Evolutionary conservation across 1,140 invertebrate genomes (phyloP).

Genomic region (Andricus grossulariae): DNA sequence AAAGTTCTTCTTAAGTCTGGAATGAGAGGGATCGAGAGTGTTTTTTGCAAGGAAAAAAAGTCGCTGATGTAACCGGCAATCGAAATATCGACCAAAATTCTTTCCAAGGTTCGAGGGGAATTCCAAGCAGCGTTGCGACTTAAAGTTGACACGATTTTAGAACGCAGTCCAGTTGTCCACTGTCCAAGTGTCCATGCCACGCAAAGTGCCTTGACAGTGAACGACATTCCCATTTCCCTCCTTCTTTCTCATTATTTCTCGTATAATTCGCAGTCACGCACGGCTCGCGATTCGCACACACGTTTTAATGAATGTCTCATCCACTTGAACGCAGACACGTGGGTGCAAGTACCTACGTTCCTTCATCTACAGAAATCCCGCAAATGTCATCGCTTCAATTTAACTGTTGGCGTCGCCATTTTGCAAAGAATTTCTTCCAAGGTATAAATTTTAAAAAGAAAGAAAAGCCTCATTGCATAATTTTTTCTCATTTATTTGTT

Average conservation of each 20-base stretch:
- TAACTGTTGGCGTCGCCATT: slow-evolving; percentile 30
- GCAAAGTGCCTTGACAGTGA: slow-evolving; percentile 42
- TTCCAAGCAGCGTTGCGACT: slow-evolving; percentile 39
- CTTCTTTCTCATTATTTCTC: slow-evolving; percentile 44
- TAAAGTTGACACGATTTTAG: slow-evolving; percentile 49
- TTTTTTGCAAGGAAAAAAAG: not conserved
- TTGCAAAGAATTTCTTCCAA: not conserved
- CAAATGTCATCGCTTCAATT: slow-evolving; percentile 41
- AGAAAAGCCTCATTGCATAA: not conserved
- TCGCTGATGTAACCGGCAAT: not conserved
- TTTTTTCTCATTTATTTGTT: too few species aligned
- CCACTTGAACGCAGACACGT: slow-evolving; percentile 34
- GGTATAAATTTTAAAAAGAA: not conserved
- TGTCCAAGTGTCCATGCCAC: slow-evolving; percentile 34
- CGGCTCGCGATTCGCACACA: not conserved
- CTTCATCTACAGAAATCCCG: slow-evolving; percentile 31
- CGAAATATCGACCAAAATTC: slow-evolving; percentile 31
- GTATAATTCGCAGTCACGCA: slow-evolving; percentile 48
- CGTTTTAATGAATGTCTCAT: not conserved
- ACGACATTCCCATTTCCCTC: slow-evolving; percentile 43
- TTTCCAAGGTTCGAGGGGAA: slow-evolving; percentile 27
- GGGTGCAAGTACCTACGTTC: slow-evolving; percentile 27
- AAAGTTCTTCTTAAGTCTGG: not conserved
- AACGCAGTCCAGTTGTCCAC: not conserved
- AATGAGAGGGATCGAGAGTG: slow-evolving; percentile 3